phyloP scores from a whole-genome alignment of 2,113 vertebrate species.

The Ceyx margarethae region DNA sequence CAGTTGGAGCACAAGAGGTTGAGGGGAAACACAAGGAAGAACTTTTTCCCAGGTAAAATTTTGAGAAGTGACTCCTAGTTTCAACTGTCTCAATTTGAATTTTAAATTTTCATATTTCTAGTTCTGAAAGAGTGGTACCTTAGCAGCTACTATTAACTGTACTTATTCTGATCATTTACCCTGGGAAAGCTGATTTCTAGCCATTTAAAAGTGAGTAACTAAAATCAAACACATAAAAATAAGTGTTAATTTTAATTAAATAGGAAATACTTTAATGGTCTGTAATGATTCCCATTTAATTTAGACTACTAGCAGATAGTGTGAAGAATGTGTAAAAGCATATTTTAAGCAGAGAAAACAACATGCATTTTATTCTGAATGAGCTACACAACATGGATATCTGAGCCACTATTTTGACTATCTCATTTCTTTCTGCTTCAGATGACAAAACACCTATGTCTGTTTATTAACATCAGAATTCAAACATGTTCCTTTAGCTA shows the following conservation, averaged over 20 bases:
- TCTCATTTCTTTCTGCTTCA: not conserved
- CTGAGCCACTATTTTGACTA: not conserved
- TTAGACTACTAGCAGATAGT: not conserved
- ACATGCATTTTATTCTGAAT: not conserved
- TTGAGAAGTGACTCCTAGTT: not conserved
- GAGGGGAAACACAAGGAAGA: no score
- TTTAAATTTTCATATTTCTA: not conserved
- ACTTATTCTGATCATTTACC: not conserved
- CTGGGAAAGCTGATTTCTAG: not conserved
- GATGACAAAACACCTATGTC: not conserved
- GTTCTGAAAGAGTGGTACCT: not conserved
- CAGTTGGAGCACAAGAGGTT: no score
- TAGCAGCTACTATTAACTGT: not conserved
- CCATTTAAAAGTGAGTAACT: not conserved
- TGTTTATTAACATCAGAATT: conserved; percentile 26
- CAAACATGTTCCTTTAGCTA: not conserved
- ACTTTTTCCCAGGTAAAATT: not conserved
- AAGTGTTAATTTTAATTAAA: not conserved
- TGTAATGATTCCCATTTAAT: not conserved
- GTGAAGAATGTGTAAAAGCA: not conserved
- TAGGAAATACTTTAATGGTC: not conserved
- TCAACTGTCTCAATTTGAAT: not conserved
- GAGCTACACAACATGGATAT: not conserved
- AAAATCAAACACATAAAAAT: not conserved
- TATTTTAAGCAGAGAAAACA: not conserved